These are phyloP conservation scores for Caligus rogercresseyi DNA, from an alignment of 1,140 invertebrate species.

Conservation along the genomic window DNA sequence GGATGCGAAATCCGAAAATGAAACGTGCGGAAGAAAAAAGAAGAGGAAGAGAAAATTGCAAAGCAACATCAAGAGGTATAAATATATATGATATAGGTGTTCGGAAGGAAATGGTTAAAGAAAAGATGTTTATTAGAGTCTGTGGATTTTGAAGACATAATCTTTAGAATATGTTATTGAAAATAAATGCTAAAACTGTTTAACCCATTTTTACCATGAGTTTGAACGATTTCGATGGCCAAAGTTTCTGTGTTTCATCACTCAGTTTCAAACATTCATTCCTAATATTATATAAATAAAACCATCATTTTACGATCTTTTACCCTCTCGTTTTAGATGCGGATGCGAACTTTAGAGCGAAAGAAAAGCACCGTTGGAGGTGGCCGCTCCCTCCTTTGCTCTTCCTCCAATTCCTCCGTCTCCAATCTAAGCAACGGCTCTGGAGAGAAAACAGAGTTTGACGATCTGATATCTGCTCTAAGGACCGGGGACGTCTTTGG, in stretches of 20 bases:
- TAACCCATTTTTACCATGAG: no score
- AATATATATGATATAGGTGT: constrained; percentile 13
- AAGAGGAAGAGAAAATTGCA: constrained; percentile 76
- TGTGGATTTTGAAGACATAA: no score
- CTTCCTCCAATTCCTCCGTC: constrained; percentile 16
- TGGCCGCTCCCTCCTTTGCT: not conserved
- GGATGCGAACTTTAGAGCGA: constrained; percentile 66
- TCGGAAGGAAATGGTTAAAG: not conserved
- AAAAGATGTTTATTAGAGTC: no score
- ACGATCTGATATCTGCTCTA: constrained; percentile 86
- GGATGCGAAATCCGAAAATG: constrained; percentile 75
- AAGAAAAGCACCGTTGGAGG: constrained; percentile 51
- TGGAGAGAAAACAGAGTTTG: constrained; percentile 51
- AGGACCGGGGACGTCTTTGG: constrained; percentile 91
- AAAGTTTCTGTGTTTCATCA: no score
- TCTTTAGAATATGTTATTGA: no score
- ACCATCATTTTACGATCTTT: no score
- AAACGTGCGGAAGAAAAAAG: constrained; percentile 56
- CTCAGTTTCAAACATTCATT: no score
- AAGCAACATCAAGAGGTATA: constrained; percentile 75
- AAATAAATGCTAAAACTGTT: no score
- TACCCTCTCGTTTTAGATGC: no score
- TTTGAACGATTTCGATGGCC: no score
- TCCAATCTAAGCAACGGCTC: constrained; percentile 23
- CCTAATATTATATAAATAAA: no score